Base-by-base conservation (phyloP, 2,888 invertebrate genomes). In the Eucera pruinosa region DNA sequence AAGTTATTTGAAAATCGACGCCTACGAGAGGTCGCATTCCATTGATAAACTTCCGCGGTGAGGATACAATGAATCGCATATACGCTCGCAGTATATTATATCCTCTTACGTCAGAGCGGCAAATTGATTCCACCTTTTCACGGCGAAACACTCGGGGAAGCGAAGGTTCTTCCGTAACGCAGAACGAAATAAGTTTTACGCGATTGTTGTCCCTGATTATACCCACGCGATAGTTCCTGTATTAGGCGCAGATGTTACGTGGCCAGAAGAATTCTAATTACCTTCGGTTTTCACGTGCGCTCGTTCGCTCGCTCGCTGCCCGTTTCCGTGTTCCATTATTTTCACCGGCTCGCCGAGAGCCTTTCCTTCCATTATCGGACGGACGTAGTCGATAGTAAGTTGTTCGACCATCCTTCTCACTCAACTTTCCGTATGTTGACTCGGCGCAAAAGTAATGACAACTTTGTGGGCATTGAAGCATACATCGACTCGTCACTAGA, bases 111-210 rank as follows among this genome's bases (percentile, higher is more conserved):
- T 85, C 85, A 79, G 68, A 61, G 72, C 64, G 80, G 82, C 67
- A 73, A 85, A 73, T 85, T 74, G 79, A 81, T 83, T 81, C 78
- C 77, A 75, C 72, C 77, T 85, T 83, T 85, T 77, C 75, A 81
- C 71, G 57, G 72, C 64, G 82, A 70, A 79, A 83, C 72, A 73
- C 68, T 57, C 60, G 15, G 39, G 11, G 33, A 45, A 45, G 52
- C 61, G 85, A 84, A 82, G 84, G 74, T 77, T 84, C 80, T 84
- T 83, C 84, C 82, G 74, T 66, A 70, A 69, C 67, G 15, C 41
- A 36, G 9, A 80, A 61, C 73, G 67, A 75, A 81, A 82, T 69
- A 67, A 77, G 52, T 80, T 80, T 68, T 64, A 52, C 58, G 68
- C 78, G 78, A 78, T 78, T 72, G 36, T 68, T 78, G 67, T 77